Evolutionary conservation across 1,140 invertebrate genomes (phyloP).

Genomic region (Acyrthosiphon pisum): DNA sequence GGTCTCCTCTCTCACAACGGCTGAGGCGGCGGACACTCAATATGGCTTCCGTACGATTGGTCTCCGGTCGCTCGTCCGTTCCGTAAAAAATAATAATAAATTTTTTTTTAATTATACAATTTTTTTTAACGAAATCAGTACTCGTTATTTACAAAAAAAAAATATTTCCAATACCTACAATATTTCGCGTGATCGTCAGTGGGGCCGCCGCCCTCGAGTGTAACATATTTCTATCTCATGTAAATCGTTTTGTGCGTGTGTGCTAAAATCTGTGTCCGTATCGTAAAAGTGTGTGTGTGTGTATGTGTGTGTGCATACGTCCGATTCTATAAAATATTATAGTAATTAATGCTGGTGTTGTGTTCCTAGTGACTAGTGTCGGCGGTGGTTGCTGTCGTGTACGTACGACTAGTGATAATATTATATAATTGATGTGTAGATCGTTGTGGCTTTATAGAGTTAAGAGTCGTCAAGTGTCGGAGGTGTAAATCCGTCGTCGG

Average conservation of each 20-base stretch:
- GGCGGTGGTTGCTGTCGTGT: not conserved
- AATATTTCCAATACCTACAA: not conserved
- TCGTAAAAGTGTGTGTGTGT: not conserved
- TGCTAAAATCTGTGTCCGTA: not conserved
- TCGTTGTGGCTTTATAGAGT: not conserved
- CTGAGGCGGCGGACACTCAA: slow-evolving; percentile 48
- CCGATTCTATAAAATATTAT: not conserved
- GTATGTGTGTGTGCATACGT: not conserved
- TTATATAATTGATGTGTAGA: slow-evolving; percentile 7
- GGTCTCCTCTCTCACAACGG: slow-evolving; percentile 40
- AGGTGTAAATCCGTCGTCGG: not conserved
- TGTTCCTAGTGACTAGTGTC: not conserved
- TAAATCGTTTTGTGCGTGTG: not conserved
- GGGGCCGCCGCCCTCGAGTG: not conserved
- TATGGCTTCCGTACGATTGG: slow-evolving; percentile 53
- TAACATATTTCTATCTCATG: not conserved
- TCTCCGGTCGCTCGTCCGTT: slow-evolving; percentile 48
- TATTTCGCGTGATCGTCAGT: not conserved
- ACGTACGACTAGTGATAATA: not conserved
- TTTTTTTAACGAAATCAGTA: not conserved
- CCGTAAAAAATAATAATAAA: not conserved
- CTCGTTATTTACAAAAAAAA: not conserved
- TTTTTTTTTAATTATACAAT: not conserved
- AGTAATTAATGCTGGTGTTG: not conserved
- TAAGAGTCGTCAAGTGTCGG: not conserved